A percentile compares a stretch with the other conserved stretches of the same genome.
Evolutionary conservation across 2,888 invertebrate genomes (phyloP).

Genomic region (Tinea trinotella): DNA sequence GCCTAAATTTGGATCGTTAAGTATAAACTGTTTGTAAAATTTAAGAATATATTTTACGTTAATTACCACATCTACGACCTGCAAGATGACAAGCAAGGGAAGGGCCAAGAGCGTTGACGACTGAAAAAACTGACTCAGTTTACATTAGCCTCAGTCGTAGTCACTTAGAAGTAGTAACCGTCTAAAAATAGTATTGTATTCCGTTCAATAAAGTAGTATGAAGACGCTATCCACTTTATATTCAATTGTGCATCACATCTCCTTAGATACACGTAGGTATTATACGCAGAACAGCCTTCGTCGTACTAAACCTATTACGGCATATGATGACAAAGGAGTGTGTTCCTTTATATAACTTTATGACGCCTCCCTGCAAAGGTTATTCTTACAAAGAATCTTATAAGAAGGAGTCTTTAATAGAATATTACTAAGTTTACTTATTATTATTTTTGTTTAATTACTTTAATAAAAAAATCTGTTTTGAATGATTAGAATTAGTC

Average conservation of each 20-base stretch:
- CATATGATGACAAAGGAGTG: constrained; percentile 8
- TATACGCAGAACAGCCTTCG: background rate
- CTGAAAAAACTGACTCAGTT: no score
- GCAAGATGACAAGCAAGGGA: no score
- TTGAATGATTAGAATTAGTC: no score
- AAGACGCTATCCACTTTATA: background rate
- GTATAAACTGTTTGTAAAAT: no score
- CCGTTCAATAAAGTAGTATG: background rate
- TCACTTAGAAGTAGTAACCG: no score
- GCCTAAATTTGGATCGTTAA: no score
- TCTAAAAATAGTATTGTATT: background rate
- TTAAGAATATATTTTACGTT: no score
- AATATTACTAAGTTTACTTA: background rate
- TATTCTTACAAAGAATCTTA: background rate
- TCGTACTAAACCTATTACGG: constrained; percentile 12
- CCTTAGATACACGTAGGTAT: constrained; percentile 4
- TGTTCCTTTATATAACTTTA: constrained; percentile 10
- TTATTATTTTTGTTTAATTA: no score
- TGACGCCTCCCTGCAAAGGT: background rate
- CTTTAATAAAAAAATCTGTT: no score
- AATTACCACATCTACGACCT: no score
- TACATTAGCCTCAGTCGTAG: no score
- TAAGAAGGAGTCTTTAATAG: background rate
- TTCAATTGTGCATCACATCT: constrained; percentile 7
- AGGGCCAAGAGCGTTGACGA: no score